Conservation (phyloP, 2,888 invertebrate genomes). For the Fabriciana adippe region DNA sequence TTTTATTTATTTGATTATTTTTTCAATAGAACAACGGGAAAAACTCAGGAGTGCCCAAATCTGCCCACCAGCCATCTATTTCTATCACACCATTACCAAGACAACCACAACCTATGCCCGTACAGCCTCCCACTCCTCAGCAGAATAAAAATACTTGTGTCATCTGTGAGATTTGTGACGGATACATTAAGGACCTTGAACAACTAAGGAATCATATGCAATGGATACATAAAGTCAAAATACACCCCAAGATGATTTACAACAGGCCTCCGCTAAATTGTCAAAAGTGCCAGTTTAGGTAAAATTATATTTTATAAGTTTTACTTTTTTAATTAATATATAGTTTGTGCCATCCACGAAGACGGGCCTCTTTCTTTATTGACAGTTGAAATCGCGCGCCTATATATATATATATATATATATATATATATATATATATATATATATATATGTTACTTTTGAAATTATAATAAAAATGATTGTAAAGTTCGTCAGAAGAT, state of each 20-base stretch:
- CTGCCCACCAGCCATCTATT: constrained; percentile 86
- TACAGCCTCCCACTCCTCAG: constrained; percentile 29
- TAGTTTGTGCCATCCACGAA: too few species aligned
- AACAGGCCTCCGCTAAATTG: constrained; percentile 97
- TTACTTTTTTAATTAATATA: background rate
- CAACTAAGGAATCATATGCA: constrained; percentile 98
- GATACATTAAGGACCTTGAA: constrained; percentile 97
- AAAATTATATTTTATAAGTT: constrained; percentile 25
- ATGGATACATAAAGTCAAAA: constrained; percentile 98
- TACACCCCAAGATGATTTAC: constrained; percentile 97
- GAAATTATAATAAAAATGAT: too few species aligned
- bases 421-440: too few species aligned
- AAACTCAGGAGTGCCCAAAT: constrained; percentile 47
- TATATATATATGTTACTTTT: too few species aligned
- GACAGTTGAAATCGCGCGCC: too few species aligned
- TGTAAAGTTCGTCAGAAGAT: too few species aligned
- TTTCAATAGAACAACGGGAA: constrained; percentile 56
- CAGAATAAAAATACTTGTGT: constrained; percentile 91
- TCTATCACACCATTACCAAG: constrained; percentile 93
- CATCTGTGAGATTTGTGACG: constrained; percentile 98
- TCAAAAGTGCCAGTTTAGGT: constrained; percentile 95
- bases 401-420: too few species aligned
- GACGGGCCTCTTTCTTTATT: too few species aligned
- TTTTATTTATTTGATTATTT: constrained; percentile 3
- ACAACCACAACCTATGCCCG: constrained; percentile 54